Evolutionary conservation across 2,797 vertebrate genomes (phyloP).

Genomic region (Peromyscus aztecus): DNA sequence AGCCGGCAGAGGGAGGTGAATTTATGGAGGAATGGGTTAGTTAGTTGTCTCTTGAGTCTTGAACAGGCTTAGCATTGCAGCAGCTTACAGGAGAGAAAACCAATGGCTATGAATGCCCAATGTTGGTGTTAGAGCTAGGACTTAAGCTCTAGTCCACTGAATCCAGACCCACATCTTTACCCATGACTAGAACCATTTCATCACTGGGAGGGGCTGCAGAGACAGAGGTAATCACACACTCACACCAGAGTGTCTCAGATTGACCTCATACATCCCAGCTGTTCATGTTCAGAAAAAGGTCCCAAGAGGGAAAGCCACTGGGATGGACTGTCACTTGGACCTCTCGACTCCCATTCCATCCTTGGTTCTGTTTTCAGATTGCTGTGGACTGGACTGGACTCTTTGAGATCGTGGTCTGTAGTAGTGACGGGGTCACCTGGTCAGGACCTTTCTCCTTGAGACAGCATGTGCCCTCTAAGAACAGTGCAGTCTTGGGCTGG

Average conservation of each 20-base stretch:
- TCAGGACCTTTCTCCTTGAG: neutral
- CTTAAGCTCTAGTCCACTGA: neutral
- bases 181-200: slow-evolving; percentile 19
- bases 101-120: slow-evolving; percentile 28
- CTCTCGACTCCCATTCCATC: neutral
- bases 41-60: slow-evolving; percentile 68
- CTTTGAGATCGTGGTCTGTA: neutral
- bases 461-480: neutral
- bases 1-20: neutral
- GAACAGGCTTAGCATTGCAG: slow-evolving; percentile 56
- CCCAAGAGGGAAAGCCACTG: neutral
- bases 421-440: neutral
- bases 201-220: slow-evolving; percentile 6
- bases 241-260: neutral
- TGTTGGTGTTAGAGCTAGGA: slow-evolving; percentile 22
- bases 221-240: neutral
- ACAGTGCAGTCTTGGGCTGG: neutral
- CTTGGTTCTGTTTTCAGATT: neutral
- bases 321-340: no score
- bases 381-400: neutral
- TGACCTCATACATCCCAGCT: neutral
- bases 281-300: neutral
- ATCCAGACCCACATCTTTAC: neutral
- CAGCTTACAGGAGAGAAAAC: slow-evolving; percentile 69
- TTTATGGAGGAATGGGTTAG: neutral